Conservation (phyloP, 2,888 invertebrate species). For the Cynaeus angustus region DNA sequence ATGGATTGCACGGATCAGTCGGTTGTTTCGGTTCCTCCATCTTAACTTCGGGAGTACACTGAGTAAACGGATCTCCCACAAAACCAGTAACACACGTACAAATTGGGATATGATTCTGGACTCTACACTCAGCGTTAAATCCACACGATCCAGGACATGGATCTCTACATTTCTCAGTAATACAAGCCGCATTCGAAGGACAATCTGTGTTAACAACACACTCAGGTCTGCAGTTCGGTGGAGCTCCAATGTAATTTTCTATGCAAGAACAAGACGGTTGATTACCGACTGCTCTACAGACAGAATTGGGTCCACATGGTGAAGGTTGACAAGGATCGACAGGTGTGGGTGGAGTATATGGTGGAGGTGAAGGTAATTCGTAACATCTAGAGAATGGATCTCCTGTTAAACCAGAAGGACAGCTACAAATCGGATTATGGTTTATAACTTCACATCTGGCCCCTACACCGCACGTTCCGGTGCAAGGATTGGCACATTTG, state of each 20-base stretch:
- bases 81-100: slow-evolving; percentile 77
- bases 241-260: slow-evolving; percentile 80
- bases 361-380: slow-evolving; percentile 66
- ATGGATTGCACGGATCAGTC: slow-evolving; percentile 81
- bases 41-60: slow-evolving; percentile 72
- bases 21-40: slow-evolving; percentile 54
- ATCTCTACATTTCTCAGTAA: slow-evolving; percentile 82
- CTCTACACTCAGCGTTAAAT: slow-evolving; percentile 80
- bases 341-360: slow-evolving; percentile 66
- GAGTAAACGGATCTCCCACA: slow-evolving; percentile 80
- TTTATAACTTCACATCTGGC: slow-evolving; percentile 84
- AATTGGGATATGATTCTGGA: slow-evolving; percentile 81
- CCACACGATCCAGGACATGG: slow-evolving; percentile 84
- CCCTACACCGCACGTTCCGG: slow-evolving; percentile 82
- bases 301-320: slow-evolving; percentile 79
- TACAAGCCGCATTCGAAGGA: slow-evolving; percentile 79
- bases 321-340: slow-evolving; percentile 77
- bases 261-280: slow-evolving; percentile 82
- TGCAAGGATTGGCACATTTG: slow-evolving; percentile 84
- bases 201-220: slow-evolving; percentile 83
- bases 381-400: slow-evolving; percentile 85
- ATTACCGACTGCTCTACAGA: slow-evolving; percentile 75
- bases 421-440: slow-evolving; percentile 85
- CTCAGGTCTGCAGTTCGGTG: slow-evolving; percentile 85
- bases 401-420: slow-evolving; percentile 77